phyloP scores from a whole-genome alignment of 2,888 invertebrate genomes.

The Litoditis marina region DNA sequence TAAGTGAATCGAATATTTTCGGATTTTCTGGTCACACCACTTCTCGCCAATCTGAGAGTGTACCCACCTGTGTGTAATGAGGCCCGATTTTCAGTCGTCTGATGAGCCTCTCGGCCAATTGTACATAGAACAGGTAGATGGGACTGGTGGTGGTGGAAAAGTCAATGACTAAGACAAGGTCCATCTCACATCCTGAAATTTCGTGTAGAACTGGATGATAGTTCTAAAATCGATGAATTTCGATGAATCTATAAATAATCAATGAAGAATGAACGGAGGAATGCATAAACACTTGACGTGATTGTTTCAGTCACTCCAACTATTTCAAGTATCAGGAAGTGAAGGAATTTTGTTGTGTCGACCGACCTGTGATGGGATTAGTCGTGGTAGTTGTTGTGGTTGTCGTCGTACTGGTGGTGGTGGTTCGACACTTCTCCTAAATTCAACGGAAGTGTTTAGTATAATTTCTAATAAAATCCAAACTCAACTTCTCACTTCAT shows the following conservation, averaged over 20 bases:
- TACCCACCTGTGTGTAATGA: conserved; percentile 53
- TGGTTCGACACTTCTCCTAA: conserved; percentile 56
- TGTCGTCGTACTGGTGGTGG: conserved; percentile 54
- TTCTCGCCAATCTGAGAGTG: too few relatives aligned
- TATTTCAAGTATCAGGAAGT: too few relatives aligned
- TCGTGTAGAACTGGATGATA: too few relatives aligned
- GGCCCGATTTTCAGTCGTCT: conserved; percentile 50
- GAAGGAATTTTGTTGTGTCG: too few relatives aligned
- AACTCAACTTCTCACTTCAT: too few relatives aligned
- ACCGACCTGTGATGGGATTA: conserved; percentile 52
- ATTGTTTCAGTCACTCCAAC: too few relatives aligned
- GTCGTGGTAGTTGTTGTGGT: conserved; percentile 56
- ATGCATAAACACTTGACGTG: too few relatives aligned
- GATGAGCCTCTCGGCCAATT: conserved; percentile 49
- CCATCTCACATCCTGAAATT: conserved; percentile 54
- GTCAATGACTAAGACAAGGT: conserved; percentile 57
- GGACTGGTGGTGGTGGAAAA: conserved; percentile 59
- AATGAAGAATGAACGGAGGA: background rate
- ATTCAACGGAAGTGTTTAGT: conserved; percentile 14
- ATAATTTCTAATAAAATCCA: conserved; percentile 1
- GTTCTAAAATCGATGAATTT: background rate
- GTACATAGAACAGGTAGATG: conserved; percentile 53
- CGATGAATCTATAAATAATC: background rate
- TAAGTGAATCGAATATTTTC: background rate
- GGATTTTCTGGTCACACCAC: background rate